A percentile compares a stretch with the other conserved stretches of the same genome.
These are phyloP conservation scores for Dufourea novaeangliae DNA, from an alignment of 1,140 invertebrate species.

Conservation along the genomic window DNA sequence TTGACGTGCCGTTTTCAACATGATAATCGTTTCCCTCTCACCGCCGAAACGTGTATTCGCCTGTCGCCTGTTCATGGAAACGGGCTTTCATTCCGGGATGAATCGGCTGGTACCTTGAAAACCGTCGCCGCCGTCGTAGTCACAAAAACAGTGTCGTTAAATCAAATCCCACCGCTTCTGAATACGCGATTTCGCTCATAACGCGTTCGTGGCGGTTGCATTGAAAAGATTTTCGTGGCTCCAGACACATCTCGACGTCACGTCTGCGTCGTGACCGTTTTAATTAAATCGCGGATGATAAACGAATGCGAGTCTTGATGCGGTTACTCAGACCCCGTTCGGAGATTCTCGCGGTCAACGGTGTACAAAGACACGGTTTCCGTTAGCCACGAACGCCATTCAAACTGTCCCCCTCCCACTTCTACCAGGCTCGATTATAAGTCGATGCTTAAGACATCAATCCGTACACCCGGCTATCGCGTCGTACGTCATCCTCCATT, in stretches of 20 bases:
- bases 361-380: conserved; percentile 53
- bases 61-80: conserved; percentile 21
- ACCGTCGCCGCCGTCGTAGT: neutral
- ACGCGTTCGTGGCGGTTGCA: neutral
- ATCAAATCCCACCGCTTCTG: conserved; percentile 16
- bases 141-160: conserved; percentile 31
- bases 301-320: no score
- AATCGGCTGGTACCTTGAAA: conserved; percentile 30
- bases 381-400: conserved; percentile 45
- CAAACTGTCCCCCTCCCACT: neutral
- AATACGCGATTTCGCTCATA: neutral
- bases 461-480: conserved; percentile 30
- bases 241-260: neutral
- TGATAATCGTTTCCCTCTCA: conserved; percentile 56
- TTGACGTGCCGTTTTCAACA: conserved; percentile 37
- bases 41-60: conserved; percentile 29
- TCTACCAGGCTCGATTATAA: conserved; percentile 29
- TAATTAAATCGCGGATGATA: conserved; percentile 49
- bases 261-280: conserved; percentile 1
- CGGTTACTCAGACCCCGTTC: no score
- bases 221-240: conserved; percentile 3
- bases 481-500: conserved; percentile 31
- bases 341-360: no score
- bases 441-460: conserved; percentile 53
- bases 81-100: conserved; percentile 18